Evolutionary conservation across 2,888 invertebrate genomes (phyloP), one percentile per base, ranked within the genome.

Genomic region (Meghimatium bilineatum): DNA sequence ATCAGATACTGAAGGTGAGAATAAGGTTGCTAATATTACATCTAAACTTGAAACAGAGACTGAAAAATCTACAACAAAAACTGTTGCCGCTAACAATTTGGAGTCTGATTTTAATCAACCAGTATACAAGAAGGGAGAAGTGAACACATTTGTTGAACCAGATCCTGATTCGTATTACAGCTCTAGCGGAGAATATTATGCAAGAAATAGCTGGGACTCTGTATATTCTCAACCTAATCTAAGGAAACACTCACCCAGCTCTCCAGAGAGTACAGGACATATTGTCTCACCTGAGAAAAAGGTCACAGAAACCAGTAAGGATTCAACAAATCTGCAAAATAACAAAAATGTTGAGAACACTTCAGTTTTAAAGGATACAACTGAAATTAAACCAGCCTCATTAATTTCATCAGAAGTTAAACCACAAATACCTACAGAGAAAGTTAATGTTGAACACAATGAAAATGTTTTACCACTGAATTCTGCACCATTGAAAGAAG

Each of bases 71-170:
- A 36, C 34, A 12, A 34, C 38, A 14, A 34, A 8, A 17, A 60
- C 67, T n/a, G 34, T n/a, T 26, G 67, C 75, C 20, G 29, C 29
- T n/a, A 80, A 80, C 26, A 20, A 3, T 44, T 34, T 12, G 14
- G 76, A 76, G 34, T 36, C 66, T 38, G 32, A 14, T 49, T 52
- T 52, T n/a, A 23, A 12, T 29, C 60, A 74, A 5, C 66, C 60
- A 17, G 17, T 56, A 32, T 76, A 76, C 76, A 82, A 52, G 38
- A 63, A 75, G 29, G 82, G 52, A 34, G 82, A 67, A 26, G 23
- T 76, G 26, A 82, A 82, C 34, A 32, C 76, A 34, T 83, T 83
- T 77, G 83, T 83, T n/a, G 83, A 83, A 44, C 74, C 81, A 38
- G 81, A 81, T 26, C 60, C 63, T 23, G 75, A n/a, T 17, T 44